Percentiles rank a stretch among this genome's conserved stretches.
phyloP scores from a whole-genome alignment of 1,140 invertebrate species.

The Mactra quadrangularis region DNA sequence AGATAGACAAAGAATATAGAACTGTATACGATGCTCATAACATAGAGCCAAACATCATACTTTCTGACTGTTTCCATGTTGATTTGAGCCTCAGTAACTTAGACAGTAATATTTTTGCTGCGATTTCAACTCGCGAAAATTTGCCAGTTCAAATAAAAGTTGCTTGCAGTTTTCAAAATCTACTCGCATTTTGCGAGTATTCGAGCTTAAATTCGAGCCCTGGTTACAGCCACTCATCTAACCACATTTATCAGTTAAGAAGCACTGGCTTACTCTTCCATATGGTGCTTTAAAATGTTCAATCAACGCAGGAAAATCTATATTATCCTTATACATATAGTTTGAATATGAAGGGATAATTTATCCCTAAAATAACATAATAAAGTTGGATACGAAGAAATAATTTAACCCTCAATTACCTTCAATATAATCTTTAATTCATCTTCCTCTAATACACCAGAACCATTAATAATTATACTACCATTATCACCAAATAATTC shows the following conservation, averaged over 20 bases:
- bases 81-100: too few species aligned
- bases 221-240: too few species aligned
- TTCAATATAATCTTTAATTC: conserved; percentile 69
- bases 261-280: background rate
- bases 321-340: background rate
- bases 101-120: too few species aligned
- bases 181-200: too few species aligned
- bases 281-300: background rate
- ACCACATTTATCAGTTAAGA: background rate
- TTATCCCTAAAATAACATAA: background rate
- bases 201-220: too few species aligned
- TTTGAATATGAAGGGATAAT: background rate
- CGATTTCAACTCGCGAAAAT: too few species aligned
- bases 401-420: conserved; percentile 50
- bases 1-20: too few species aligned
- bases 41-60: too few species aligned
- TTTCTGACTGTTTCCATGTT: too few species aligned
- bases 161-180: too few species aligned
- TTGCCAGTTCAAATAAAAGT: too few species aligned
- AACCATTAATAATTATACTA: conserved; percentile 70
- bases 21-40: too few species aligned
- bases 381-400: background rate
- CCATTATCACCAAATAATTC: conserved; percentile 68
- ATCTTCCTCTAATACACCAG: conserved; percentile 75
- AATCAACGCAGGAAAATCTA: background rate